These are phyloP conservation scores for Mylabris sibirica DNA, from an alignment of 2,888 invertebrate genomes.

Conservation along the genomic window DNA sequence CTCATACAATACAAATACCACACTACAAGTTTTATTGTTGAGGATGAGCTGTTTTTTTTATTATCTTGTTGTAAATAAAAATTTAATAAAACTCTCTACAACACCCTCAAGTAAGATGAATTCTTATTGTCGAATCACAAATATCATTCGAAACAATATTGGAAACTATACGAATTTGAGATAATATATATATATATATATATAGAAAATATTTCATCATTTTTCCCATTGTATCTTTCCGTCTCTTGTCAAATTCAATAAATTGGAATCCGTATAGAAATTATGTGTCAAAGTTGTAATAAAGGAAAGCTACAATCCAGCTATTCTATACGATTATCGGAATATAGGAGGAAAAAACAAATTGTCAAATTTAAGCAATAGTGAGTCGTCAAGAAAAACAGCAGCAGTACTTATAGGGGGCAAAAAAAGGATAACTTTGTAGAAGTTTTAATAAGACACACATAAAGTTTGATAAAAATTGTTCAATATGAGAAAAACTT, in stretches of 20 bases:
- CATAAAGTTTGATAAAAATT: neutral
- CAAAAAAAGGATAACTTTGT: neutral
- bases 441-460: neutral
- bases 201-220: neutral
- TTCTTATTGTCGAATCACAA: neutral
- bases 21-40: neutral
- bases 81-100: neutral
- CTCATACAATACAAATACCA: neutral
- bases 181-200: too few species aligned
- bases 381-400: neutral
- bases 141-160: slow-evolving; percentile 7
- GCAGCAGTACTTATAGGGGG: neutral
- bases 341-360: neutral
- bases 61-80: neutral
- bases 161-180: neutral
- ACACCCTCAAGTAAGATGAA: neutral
- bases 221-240: neutral
- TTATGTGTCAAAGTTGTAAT: neutral
- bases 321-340: neutral
- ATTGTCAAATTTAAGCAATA: neutral
- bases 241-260: neutral
- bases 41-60: neutral
- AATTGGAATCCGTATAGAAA: neutral
- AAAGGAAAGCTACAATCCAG: neutral
- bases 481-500: neutral